A percentile compares a stretch with the other conserved stretches of the same genome.
Conservation (phyloP, 2,888 invertebrate genomes). For the Rhorus exstirpatorius region DNA sequence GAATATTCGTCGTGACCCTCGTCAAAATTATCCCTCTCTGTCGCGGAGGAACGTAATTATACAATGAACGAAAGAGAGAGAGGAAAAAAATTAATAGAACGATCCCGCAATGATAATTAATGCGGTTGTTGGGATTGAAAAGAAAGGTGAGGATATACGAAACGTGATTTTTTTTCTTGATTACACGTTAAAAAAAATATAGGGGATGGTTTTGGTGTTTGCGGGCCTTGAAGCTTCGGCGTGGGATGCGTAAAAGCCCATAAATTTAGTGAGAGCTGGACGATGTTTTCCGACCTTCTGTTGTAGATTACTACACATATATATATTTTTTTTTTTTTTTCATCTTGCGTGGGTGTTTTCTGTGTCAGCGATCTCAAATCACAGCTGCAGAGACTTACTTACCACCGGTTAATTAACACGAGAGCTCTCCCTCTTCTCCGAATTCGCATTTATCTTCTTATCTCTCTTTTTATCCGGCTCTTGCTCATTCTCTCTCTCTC, state of each 20-base stretch:
- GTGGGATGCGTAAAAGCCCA: background rate
- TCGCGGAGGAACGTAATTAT: conserved; percentile 30
- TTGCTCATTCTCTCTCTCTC: conserved; percentile 40
- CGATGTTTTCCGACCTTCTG: conserved; percentile 48
- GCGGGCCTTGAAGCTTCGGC: background rate
- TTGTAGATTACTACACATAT: background rate
- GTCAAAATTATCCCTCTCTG: conserved; percentile 39
- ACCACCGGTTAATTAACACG: conserved; percentile 82
- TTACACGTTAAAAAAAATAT: background rate
- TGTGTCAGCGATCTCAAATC: conserved; percentile 75
- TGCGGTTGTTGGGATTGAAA: conserved; percentile 1
- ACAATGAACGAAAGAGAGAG: conserved; percentile 6
- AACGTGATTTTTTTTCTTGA: background rate
- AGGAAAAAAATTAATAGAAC: conserved; percentile 11
- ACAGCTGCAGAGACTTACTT: conserved; percentile 82
- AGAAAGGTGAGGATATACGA: conserved; percentile 2
- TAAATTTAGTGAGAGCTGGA: conserved; percentile 44
- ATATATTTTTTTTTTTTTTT: background rate
- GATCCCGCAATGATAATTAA: conserved; percentile 19
- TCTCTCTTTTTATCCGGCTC: conserved; percentile 30
- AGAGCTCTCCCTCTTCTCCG: conserved; percentile 65
- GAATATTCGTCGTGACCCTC: conserved; percentile 14
- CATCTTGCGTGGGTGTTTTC: background rate
- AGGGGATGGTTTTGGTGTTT: conserved; percentile 21
- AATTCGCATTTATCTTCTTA: too few species aligned